A percentile compares a stretch with the other conserved stretches of the same genome.
Conservation (phyloP, 2,113 vertebrate genomes). For the Bettongia penicillata region DNA sequence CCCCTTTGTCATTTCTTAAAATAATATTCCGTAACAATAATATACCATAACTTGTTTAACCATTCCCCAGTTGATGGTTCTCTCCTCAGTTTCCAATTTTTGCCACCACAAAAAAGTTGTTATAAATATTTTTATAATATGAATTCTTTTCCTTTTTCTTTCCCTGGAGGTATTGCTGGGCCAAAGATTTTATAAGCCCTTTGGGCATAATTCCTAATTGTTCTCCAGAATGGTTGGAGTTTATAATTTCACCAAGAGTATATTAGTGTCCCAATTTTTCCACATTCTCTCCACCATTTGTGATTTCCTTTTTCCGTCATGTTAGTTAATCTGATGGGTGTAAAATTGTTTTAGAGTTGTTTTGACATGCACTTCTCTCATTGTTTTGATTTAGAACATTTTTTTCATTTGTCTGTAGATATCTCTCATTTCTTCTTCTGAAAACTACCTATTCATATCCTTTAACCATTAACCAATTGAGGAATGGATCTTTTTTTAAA, state of each 20-base stretch:
- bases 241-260: too few relatives aligned
- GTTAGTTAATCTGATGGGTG: neutral
- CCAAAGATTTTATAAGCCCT: neutral
- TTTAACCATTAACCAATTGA: neutral
- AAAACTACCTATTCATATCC: neutral
- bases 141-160: neutral
- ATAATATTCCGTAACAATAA: neutral
- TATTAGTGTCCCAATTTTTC: too few relatives aligned
- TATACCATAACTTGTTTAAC: neutral
- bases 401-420: neutral
- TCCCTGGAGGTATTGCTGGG: neutral
- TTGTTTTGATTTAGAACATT: neutral
- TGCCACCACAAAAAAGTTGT: neutral
- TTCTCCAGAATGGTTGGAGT: too few relatives aligned
- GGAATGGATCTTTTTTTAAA: neutral
- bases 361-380: neutral
- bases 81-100: neutral
- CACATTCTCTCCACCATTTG: neutral
- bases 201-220: neutral
- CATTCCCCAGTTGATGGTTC: neutral
- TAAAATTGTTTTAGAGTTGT: too few relatives aligned
- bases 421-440: neutral
- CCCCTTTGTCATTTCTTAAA: neutral
- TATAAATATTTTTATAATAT: neutral
- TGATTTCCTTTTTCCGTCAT: neutral